Base-by-base conservation (phyloP, 2,888 invertebrate genomes). In the Dicyrtoma fusca region DNA sequence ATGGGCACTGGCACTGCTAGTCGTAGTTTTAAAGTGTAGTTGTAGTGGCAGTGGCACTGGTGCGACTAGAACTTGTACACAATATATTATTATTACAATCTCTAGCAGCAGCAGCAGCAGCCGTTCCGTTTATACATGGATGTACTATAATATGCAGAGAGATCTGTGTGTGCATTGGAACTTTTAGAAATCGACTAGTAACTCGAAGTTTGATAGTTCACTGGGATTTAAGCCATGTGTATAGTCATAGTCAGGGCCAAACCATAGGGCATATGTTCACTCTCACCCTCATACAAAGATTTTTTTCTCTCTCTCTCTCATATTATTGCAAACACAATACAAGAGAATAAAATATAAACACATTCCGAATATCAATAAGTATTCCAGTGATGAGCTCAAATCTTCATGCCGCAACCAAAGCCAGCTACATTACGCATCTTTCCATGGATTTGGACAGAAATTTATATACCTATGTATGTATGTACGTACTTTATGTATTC, bases 211-310 rank as follows among this genome's bases (percentile, higher is more conserved):
- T 51, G n/a, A n/a, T n/a, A n/a, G n/a, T n/a, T n/a, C n/a, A n/a
- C n/a, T n/a, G 11, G 49, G 11, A 34, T 34, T 34, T 3, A 34
- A 34, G 34, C 34, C 34, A 34, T 34, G 34, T 8, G 34, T n/a
- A n/a, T n/a, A n/a, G n/a, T n/a, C n/a, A n/a, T n/a, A n/a, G n/a
- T n/a, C n/a, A 34, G 8, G 4, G 34, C 34, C 19, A 21, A 17
- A 17, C 53, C 19, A 53, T 21, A 17, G 4, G 59, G 61, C 61
- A 61, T 61, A 61, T 61, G 61, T 34, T 44, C 61, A 61, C 61
- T 61, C 44, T 61, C 61, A 42, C 19, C 61, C 42, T 61, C 34
- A 61, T 34, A 61, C 34, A 34, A 34, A 34, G 59, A 59, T 61
- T 61, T 61, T 61, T 61, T 55, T 21, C 23, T 4, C 55, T 51